Evolutionary conservation across 2,113 vertebrate genomes (phyloP), one percentile per base, ranked within the genome.

Genomic region (Crotophaga sulcirostris): DNA sequence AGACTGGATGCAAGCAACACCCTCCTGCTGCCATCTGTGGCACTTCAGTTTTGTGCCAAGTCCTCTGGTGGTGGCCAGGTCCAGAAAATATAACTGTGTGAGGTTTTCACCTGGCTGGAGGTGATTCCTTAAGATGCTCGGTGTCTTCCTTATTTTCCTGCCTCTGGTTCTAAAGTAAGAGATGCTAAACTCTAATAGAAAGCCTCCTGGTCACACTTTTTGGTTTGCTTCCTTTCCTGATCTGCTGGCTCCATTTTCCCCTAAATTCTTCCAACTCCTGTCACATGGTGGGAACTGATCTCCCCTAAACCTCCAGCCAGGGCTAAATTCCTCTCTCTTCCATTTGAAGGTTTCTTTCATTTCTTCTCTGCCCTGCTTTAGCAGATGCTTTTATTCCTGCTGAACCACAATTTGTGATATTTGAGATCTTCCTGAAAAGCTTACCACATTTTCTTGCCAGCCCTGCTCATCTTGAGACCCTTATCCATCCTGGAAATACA

Each of bases 31-130:
- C n/a, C 34, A 33, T 13, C 49, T 4, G 4, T 3, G 1, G 13
- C 26, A 19, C 21, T 36, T 64, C n/a, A 45, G 25, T 23, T 59
- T 72, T 16, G 3, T 63, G 60, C 36, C 0, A 0, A 59, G 52
- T 13, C 38, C 0, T 0, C 9, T 42, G 34, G 10, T 33, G 15
- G 19, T 26, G 33, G 16, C 2, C 63, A 86, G 23, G 49, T 52
- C 11, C 16, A 28, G 40, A 12, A 58, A 54, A 87, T 15, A 31
- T 6, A 45, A 7, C 40, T 23, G 18, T 58, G 92, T 73, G 90
- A 93, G 87, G 68, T 40, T 36, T 87, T 84, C 10, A 19, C 36
- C 0, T 1, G 55, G 36, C 70, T 91, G 82, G 74, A 70, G 64
- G 36, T 0, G 0, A 7, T 81, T 78, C 66, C 64, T 72, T 28